A percentile compares a stretch with the other conserved stretches of the same genome.
phyloP scores from a whole-genome alignment of 1,140 invertebrate genomes.

The Ceratosolen fusciceps region DNA sequence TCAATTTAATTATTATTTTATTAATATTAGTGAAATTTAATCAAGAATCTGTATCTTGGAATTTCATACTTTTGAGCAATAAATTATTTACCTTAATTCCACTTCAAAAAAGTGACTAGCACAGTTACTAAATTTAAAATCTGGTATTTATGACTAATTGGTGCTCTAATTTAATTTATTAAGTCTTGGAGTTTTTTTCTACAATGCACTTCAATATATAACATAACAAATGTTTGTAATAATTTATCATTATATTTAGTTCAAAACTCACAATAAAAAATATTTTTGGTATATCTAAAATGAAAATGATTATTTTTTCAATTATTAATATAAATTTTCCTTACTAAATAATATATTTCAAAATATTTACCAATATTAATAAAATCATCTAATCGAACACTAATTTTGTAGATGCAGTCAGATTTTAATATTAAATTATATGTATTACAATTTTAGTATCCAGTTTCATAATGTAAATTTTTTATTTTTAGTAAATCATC shows the following conservation, averaged over 20 bases:
- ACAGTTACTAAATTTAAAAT: conserved; percentile 27
- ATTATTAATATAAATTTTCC: not conserved
- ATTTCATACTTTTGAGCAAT: not conserved
- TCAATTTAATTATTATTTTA: not conserved
- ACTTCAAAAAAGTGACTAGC: conserved; percentile 44
- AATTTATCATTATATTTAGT: conserved; percentile 26
- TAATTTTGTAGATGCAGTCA: conserved; percentile 29
- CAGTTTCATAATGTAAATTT: conserved; percentile 7
- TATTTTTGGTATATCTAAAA: conserved; percentile 46
- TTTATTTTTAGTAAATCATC: not conserved
- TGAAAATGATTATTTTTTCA: not conserved
- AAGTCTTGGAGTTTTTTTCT: conserved; percentile 25
- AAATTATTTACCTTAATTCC: conserved; percentile 35
- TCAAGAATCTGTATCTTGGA: not conserved
- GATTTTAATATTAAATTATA: conserved; percentile 17
- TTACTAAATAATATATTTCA: not conserved
- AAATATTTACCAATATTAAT: conserved; percentile 39
- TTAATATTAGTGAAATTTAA: not conserved
- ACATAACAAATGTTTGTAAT: conserved; percentile 27
- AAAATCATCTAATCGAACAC: conserved; percentile 37
- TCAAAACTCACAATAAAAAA: conserved; percentile 43
- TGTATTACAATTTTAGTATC: conserved; percentile 31
- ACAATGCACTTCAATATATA: conserved; percentile 8
- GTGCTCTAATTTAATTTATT: conserved; percentile 14
- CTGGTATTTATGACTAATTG: not conserved